Conservation (phyloP, 2,113 vertebrate genomes). For the Vombatus ursinus region DNA sequence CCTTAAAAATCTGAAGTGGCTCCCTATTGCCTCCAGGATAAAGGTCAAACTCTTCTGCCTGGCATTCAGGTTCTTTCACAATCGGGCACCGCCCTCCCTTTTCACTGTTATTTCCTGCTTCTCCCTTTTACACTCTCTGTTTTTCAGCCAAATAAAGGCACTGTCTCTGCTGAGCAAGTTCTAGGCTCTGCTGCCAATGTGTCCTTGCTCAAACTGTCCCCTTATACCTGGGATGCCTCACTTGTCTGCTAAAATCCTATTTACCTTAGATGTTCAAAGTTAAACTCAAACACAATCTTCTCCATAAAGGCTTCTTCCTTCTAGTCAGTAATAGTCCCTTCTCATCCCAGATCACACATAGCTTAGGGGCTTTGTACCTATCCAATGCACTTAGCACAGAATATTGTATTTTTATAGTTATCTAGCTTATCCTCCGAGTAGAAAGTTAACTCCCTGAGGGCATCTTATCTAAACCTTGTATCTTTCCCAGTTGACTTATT, state of each 20-base stretch:
- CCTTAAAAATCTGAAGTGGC: background rate
- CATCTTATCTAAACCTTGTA: background rate
- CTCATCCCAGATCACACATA: background rate
- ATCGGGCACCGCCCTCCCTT: background rate
- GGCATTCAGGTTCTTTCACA: background rate
- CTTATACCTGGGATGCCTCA: background rate
- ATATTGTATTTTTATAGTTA: background rate
- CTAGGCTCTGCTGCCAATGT: background rate
- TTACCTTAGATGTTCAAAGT: background rate
- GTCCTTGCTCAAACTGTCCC: background rate
- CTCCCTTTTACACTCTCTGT: background rate
- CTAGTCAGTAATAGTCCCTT: background rate
- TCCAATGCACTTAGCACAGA: background rate
- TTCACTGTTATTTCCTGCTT: background rate
- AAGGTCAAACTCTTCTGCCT: background rate
- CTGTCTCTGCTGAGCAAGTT: background rate
- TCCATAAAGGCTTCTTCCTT: background rate
- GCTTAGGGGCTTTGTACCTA: background rate
- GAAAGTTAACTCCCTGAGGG: background rate
- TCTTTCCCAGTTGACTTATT: background rate
- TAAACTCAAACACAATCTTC: background rate
- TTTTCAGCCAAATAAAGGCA: background rate
- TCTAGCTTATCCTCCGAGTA: background rate
- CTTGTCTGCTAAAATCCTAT: background rate
- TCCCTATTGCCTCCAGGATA: background rate